Evolutionary conservation across 2,888 invertebrate genomes (phyloP).

Genomic region (Cryptocephalus moraei): DNA sequence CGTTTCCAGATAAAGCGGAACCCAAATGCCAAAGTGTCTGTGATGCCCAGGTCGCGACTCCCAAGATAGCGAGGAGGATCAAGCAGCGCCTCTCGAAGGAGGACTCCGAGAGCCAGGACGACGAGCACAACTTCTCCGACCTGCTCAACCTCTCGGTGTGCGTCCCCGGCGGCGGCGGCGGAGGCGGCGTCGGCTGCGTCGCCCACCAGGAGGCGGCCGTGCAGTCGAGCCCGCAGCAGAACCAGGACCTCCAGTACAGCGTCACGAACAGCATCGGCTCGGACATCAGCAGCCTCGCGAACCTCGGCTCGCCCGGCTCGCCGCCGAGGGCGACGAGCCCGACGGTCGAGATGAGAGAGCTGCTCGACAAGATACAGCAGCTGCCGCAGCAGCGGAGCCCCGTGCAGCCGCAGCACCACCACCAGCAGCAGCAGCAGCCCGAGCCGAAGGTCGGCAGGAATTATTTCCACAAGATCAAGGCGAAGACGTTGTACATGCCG

Average conservation of each 20-base stretch:
- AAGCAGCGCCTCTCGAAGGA: slow-evolving; percentile 12
- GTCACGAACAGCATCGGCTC: slow-evolving; percentile 38
- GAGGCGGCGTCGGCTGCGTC: slow-evolving; percentile 27
- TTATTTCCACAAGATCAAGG: slow-evolving; percentile 45
- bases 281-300: slow-evolving; percentile 60
- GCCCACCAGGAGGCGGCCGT: slow-evolving; percentile 24
- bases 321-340: slow-evolving; percentile 79
- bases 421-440: slow-evolving; percentile 25
- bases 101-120: slow-evolving; percentile 22
- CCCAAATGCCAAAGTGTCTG: slow-evolving; percentile 23
- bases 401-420: slow-evolving; percentile 34
- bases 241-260: slow-evolving; percentile 29
- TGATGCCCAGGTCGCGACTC: slow-evolving; percentile 19
- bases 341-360: slow-evolving; percentile 62
- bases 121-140: slow-evolving; percentile 34
- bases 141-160: slow-evolving; percentile 35
- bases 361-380: slow-evolving; percentile 63
- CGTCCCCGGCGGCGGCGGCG: slow-evolving; percentile 25
- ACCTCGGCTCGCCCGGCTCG: slow-evolving; percentile 57
- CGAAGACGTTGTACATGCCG: slow-evolving; percentile 63
- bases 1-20: slow-evolving; percentile 16
- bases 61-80: background rate
- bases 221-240: slow-evolving; percentile 23
- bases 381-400: slow-evolving; percentile 43
- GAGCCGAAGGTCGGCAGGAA: slow-evolving; percentile 27